Evolutionary conservation across 2,797 vertebrate genomes (phyloP).

Genomic region (Nothura maculosa): DNA sequence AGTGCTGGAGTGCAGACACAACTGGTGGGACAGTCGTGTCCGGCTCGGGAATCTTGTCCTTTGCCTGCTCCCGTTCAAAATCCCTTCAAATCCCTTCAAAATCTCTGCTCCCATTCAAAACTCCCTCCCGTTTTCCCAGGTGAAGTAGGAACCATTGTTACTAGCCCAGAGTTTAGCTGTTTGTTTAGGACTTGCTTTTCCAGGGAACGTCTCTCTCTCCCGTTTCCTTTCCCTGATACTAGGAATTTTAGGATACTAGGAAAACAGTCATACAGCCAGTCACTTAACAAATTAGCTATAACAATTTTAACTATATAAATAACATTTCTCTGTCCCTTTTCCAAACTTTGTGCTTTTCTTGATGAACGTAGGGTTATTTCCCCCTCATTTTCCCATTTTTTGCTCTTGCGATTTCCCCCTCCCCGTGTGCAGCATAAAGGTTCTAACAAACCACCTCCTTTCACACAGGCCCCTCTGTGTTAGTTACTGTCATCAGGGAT

Average conservation of each 20-base stretch:
- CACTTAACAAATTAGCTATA: background rate
- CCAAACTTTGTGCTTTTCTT: background rate
- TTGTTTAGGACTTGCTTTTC: background rate
- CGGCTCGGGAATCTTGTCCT: background rate
- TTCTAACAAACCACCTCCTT: conserved; percentile 29
- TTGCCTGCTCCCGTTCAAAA: background rate
- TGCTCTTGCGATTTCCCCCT: background rate
- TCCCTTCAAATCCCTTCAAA: too few species aligned
- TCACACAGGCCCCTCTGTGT: conserved; percentile 13
- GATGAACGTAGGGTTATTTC: background rate
- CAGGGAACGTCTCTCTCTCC: background rate
- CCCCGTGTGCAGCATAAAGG: background rate
- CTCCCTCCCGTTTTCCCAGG: background rate
- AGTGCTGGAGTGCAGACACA: conserved; percentile 60
- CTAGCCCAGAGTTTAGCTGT: background rate
- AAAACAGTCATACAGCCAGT: background rate
- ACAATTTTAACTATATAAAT: too few species aligned
- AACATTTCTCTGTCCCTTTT: background rate
- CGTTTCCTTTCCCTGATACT: background rate
- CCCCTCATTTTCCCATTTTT: background rate
- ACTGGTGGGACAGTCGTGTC: background rate
- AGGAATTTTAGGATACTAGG: background rate
- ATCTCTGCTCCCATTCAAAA: background rate
- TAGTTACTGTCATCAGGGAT: conserved; percentile 6
- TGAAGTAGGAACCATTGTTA: background rate